These are phyloP conservation scores for Ganaspis brasiliensis DNA, from an alignment of 2,888 invertebrate species.

Conservation along the genomic window DNA sequence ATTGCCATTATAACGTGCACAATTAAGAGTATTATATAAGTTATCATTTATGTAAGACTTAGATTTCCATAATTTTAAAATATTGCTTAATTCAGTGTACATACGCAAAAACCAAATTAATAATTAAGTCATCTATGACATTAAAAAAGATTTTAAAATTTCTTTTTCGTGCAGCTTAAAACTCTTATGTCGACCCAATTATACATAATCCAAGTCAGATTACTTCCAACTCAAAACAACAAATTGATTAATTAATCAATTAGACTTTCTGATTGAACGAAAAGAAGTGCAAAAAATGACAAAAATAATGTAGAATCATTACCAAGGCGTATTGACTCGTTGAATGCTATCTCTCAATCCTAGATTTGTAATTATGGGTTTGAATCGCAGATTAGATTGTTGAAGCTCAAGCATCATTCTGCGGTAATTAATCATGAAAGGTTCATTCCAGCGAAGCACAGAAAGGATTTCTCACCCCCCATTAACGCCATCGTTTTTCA, in stretches of 20 bases:
- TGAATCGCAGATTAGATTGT: conserved; percentile 24
- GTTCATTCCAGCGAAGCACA: background rate
- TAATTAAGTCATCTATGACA: too few relatives aligned
- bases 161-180: too few relatives aligned
- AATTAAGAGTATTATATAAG: too few relatives aligned
- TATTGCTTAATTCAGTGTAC: too few relatives aligned
- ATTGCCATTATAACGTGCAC: too few relatives aligned
- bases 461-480: conserved; percentile 39
- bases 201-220: too few relatives aligned
- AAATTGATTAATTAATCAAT: conserved; percentile 2
- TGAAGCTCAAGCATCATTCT: conserved; percentile 20
- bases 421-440: conserved; percentile 34
- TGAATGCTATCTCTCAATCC: conserved; percentile 22
- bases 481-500: conserved; percentile 40
- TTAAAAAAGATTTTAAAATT: too few relatives aligned
- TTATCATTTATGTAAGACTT: too few relatives aligned
- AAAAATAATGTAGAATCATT: conserved; percentile 14
- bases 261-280: background rate
- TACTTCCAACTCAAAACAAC: background rate
- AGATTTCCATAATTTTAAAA: too few relatives aligned
- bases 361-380: conserved; percentile 29
- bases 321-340: conserved; percentile 6
- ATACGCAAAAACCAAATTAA: too few relatives aligned
- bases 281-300: background rate
- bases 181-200: too few relatives aligned